A percentile compares a stretch with the other conserved stretches of the same genome.
phyloP scores from a whole-genome alignment of 2,797 vertebrate species.

The Scarus forsteni region DNA sequence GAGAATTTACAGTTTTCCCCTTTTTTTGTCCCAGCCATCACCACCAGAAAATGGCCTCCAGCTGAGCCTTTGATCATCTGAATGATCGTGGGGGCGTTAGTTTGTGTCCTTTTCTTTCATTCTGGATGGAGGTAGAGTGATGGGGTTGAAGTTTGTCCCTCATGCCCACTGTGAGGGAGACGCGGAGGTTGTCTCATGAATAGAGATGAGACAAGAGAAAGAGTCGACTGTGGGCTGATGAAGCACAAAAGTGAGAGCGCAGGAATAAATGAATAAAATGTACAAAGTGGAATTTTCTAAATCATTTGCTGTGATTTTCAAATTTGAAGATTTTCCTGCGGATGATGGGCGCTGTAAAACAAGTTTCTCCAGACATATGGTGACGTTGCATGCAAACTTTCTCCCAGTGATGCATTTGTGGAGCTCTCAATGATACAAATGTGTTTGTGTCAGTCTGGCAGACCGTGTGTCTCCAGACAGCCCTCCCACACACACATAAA shows the following conservation, averaged over 20 bases:
- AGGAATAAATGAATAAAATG: not conserved
- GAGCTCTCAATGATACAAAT: slow-evolving; percentile 40
- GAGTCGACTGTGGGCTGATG: not conserved
- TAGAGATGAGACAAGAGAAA: slow-evolving; percentile 9
- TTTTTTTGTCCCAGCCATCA: slow-evolving; percentile 8
- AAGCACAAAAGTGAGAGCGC: not conserved
- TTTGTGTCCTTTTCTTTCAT: slow-evolving; percentile 20
- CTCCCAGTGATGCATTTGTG: slow-evolving; percentile 42
- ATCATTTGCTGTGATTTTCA: not conserved
- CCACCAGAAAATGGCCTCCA: slow-evolving; percentile 34
- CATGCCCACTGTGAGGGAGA: slow-evolving; percentile 33
- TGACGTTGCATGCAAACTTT: slow-evolving; percentile 34
- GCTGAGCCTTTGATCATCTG: slow-evolving; percentile 47
- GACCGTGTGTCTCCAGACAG: slow-evolving; percentile 66
- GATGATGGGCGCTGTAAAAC: slow-evolving; percentile 6
- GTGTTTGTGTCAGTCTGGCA: slow-evolving; percentile 63
- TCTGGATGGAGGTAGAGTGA: slow-evolving; percentile 18
- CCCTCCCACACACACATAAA: slow-evolving; percentile 42
- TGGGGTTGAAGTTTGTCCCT: slow-evolving; percentile 12
- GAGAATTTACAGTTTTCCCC: slow-evolving; percentile 30
- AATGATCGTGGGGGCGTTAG: not conserved
- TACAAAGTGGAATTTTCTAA: slow-evolving; percentile 7
- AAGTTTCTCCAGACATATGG: slow-evolving; percentile 1
- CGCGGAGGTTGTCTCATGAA: slow-evolving; percentile 21
- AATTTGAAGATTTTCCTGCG: not conserved